Base-by-base conservation (phyloP, 2,113 vertebrate species). In the Phodopus roborovskii region DNA sequence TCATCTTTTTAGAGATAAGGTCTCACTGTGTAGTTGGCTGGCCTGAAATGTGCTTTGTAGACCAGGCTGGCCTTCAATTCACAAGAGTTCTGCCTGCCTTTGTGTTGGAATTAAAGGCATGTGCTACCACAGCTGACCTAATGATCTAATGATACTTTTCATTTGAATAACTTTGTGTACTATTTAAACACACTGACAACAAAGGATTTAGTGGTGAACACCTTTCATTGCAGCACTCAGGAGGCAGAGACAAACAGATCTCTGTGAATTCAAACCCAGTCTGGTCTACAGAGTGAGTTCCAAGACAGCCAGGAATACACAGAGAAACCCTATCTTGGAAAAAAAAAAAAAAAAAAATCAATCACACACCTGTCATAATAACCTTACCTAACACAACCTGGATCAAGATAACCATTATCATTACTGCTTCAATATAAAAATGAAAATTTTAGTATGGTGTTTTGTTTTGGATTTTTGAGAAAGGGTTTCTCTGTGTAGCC, bases 151-250 rank as follows among this genome's bases (percentile, higher is more conserved):
- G 45, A 56, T 56, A 48, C 71, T 45, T 45, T 75, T 75, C 9
- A 74, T 74, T 81, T 75, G 3, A 75, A 48, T 90, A 81, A 79
- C 45, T 94, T 95, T 64, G 88, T 71, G 81, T 45, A 39, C 45
- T 77, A 74, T 81, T 91, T 13, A 15, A 7, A 60, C 2, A 70
- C 24, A n/a, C 15, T 5, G 20, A 75, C 39, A 15, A 74, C 19
- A 39, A 28, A 45, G 24, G 24, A 28, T 42, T 7, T 45, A 3
- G 42, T 75, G 5, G 74, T 28, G 74, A 28, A 48, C 42, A 28
- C 12, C 5, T 75, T 58, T 13, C 16, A 58, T 58, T 16, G 3
- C 56, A 58, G 56, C 56, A 58, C 56, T 17, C 16, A 3, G 13
- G 56, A 17, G 56, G 56, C 13, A 58, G 15, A 58, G 56, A 16